phyloP scores from a whole-genome alignment of 2,888 invertebrate genomes.

The Cephus runcator region DNA sequence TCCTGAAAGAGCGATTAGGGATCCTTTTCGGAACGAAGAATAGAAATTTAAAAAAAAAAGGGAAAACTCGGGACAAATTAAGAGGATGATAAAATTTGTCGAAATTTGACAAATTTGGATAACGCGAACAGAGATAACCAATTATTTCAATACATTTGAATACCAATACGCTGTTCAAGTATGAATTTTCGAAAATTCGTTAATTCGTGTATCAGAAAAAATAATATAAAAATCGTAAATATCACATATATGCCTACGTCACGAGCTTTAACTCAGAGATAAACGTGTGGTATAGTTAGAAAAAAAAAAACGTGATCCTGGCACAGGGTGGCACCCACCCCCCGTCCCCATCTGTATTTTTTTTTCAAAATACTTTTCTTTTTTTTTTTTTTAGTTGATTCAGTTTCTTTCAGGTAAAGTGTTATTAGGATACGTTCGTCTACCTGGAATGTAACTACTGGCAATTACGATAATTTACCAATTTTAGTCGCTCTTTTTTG shows the following conservation, averaged over 20 bases:
- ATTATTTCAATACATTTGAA: constrained; percentile 60
- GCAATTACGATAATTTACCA: neutral
- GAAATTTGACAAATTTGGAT: neutral
- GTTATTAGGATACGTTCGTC: neutral
- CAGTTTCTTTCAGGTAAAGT: neutral
- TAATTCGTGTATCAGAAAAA: neutral
- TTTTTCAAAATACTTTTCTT: neutral
- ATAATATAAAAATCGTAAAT: neutral
- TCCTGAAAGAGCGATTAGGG: neutral
- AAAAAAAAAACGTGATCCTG: neutral
- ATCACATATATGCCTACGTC: neutral
- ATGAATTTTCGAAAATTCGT: neutral
- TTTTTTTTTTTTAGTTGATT: neutral
- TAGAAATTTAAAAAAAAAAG: constrained; percentile 14
- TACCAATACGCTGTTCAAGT: constrained; percentile 54
- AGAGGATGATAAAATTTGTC: constrained; percentile 11
- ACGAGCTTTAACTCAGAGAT: neutral
- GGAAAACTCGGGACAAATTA: constrained; percentile 5
- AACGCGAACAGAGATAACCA: constrained; percentile 11
- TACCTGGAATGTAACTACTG: neutral
- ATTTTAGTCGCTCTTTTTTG: neutral
- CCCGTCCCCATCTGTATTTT: neutral
- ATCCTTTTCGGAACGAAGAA: constrained; percentile 14
- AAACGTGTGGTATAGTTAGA: neutral
- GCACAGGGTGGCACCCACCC: neutral